Evolutionary conservation across 2,888 invertebrate species (phyloP).

Genomic region (Kryphioiulus occultus): DNA sequence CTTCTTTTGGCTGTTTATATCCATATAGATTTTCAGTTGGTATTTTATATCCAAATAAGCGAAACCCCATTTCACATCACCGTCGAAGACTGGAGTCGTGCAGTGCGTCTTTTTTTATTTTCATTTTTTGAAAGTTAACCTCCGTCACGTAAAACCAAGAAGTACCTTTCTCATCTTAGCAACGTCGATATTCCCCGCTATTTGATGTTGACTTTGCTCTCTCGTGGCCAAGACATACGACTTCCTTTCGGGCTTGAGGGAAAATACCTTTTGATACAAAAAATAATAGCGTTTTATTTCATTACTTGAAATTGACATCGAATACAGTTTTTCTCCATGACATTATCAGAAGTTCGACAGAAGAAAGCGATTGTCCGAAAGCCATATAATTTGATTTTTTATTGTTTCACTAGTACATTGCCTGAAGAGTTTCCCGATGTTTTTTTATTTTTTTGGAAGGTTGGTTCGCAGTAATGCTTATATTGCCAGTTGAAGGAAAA

Average conservation of each 20-base stretch:
- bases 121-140: conserved; percentile 36
- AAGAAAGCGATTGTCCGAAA: too few species aligned
- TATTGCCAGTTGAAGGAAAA: too few species aligned
- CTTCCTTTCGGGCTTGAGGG: background rate
- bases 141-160: background rate
- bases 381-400: too few species aligned
- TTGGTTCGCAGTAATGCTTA: too few species aligned
- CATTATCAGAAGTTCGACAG: background rate
- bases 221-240: background rate
- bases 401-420: too few species aligned
- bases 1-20: conserved; percentile 3
- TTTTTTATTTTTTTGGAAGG: too few species aligned
- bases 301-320: conserved; percentile 24
- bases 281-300: conserved; percentile 20
- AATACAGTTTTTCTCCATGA: background rate
- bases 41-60: conserved; percentile 32
- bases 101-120: background rate
- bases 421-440: too few species aligned
- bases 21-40: conserved; percentile 4
- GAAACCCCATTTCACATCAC: background rate
- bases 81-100: background rate
- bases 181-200: background rate
- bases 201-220: conserved; percentile 36
- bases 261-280: background rate
- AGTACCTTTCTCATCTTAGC: conserved; percentile 1